Conservation (phyloP, 2,113 vertebrate species). For the Platichthys flesus region DNA sequence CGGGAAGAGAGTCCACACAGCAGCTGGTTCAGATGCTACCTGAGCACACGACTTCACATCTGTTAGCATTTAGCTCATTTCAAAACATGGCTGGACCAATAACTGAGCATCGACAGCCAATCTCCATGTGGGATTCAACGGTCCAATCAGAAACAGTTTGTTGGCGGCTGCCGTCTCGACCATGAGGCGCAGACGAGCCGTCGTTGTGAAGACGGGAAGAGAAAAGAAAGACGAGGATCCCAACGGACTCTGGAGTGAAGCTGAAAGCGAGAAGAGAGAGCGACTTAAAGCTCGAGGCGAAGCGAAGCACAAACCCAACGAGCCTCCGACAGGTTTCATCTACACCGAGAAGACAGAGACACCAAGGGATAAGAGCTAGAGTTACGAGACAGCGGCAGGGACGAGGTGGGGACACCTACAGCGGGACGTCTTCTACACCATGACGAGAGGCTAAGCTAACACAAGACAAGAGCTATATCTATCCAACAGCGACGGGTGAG, state of each 20-base stretch:
- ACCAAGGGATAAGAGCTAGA: constrained; percentile 60
- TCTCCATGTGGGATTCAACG: neutral
- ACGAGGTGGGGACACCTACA: constrained; percentile 16
- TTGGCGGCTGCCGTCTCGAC: neutral
- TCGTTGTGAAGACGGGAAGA: neutral
- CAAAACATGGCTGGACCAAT: neutral
- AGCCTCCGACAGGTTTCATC: constrained; percentile 42
- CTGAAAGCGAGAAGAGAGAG: constrained; percentile 18
- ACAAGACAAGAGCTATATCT: constrained; percentile 65
- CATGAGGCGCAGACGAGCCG: no score
- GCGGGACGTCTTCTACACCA: constrained; percentile 17
- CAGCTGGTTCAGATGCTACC: no score
- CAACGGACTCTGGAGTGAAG: constrained; percentile 25
- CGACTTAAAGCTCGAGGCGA: constrained; percentile 8
- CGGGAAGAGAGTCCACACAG: no score
- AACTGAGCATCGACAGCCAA: neutral
- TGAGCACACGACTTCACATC: no score
- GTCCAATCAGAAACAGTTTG: constrained; percentile 16
- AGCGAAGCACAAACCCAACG: constrained; percentile 29
- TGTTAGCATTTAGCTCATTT: neutral
- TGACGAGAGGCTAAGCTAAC: constrained; percentile 67
- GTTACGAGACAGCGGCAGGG: constrained; percentile 49
- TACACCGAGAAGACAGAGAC: constrained; percentile 66
- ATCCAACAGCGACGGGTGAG: constrained; percentile 48
- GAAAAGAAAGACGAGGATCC: neutral